Evolutionary conservation across 2,797 vertebrate genomes (phyloP).

Genomic region (Pangasius sanitwongsei): DNA sequence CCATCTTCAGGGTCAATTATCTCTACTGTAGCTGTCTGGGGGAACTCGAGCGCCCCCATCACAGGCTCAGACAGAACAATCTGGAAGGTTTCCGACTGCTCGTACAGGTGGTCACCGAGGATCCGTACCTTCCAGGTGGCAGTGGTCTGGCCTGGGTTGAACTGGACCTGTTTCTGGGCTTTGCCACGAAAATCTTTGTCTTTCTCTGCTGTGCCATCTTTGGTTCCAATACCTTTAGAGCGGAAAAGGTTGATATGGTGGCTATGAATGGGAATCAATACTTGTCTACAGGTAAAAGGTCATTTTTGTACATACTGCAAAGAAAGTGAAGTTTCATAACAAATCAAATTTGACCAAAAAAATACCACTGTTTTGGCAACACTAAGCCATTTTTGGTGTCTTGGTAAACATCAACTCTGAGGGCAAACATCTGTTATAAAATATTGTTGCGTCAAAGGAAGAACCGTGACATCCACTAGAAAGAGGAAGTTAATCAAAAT

Average conservation of each 20-base stretch:
- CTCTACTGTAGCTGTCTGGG: conserved; percentile 74
- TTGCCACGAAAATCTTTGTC: conserved; percentile 83
- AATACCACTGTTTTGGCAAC: no score
- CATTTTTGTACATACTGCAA: background rate
- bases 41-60: conserved; percentile 80
- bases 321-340: background rate
- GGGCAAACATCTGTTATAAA: conserved; percentile 26
- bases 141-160: conserved; percentile 82
- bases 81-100: conserved; percentile 79
- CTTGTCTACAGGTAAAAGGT: background rate
- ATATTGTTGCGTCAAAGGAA: conserved; percentile 38
- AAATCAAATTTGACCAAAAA: background rate
- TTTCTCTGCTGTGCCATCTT: conserved; percentile 78
- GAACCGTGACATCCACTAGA: background rate
- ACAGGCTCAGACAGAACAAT: conserved; percentile 82
- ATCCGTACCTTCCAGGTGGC: conserved; percentile 80
- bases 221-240: conserved; percentile 77
- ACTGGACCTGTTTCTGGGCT: conserved; percentile 84
- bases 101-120: conserved; percentile 74
- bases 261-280: background rate
- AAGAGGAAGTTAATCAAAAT: conserved; percentile 18
- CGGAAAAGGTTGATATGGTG: background rate
- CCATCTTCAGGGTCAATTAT: conserved; percentile 83
- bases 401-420: conserved; percentile 7
- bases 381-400: background rate